phyloP scores from a whole-genome alignment of 2,797 vertebrate genomes.

The Loris lydekkerianus region DNA sequence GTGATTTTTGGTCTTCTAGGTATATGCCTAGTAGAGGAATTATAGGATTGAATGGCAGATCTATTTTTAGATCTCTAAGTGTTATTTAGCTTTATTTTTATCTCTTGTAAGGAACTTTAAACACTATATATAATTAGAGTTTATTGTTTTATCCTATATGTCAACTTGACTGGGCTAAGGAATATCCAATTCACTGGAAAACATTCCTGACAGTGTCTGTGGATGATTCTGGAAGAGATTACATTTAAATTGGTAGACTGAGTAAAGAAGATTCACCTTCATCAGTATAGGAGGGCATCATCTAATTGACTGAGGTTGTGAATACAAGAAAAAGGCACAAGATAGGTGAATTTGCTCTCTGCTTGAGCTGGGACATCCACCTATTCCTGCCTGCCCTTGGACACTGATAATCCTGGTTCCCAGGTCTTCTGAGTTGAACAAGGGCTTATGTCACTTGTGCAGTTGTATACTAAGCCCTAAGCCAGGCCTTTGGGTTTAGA shows the following conservation, averaged over 20 bases:
- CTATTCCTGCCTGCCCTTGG: background rate
- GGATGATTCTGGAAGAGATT: background rate
- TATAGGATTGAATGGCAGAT: too few relatives aligned
- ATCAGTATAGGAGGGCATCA: fast-evolving
- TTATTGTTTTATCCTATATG: background rate
- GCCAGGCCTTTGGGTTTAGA: background rate
- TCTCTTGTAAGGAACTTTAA: background rate
- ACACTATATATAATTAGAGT: background rate
- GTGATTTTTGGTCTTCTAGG: too few relatives aligned
- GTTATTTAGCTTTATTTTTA: background rate
- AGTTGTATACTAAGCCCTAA: too few relatives aligned
- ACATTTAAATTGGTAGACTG: background rate
- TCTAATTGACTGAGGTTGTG: background rate
- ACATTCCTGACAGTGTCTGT: background rate
- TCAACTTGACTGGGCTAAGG: background rate
- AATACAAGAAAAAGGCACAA: background rate
- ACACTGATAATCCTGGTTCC: background rate
- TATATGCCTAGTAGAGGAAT: too few relatives aligned
- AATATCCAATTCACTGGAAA: background rate
- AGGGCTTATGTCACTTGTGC: background rate
- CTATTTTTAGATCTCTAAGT: too few relatives aligned
- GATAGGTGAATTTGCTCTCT: background rate
- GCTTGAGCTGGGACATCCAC: too few relatives aligned
- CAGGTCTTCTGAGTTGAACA: background rate
- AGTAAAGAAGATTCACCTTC: background rate